These are phyloP conservation scores for Dasyprocta punctata DNA, from an alignment of 2,113 vertebrate genomes.

Conservation along the genomic window DNA sequence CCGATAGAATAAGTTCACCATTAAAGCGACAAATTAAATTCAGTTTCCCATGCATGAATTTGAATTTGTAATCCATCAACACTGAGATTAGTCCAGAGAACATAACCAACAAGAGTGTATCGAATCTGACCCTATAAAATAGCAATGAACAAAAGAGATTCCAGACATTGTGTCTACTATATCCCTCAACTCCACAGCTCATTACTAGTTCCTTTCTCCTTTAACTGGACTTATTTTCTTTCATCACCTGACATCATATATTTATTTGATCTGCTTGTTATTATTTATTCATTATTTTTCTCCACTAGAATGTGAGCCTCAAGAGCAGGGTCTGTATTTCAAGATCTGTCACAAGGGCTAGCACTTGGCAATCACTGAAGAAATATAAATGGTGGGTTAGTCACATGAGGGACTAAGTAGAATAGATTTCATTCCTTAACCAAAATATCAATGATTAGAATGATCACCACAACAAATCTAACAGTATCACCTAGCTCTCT, in stretches of 20 bases:
- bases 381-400: background rate
- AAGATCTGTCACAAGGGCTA: background rate
- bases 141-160: background rate
- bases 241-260: background rate
- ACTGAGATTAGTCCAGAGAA: background rate
- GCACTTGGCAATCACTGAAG: background rate
- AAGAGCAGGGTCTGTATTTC: background rate
- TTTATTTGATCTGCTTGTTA: background rate
- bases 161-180: background rate
- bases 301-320: background rate
- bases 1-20: background rate
- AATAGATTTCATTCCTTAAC: background rate
- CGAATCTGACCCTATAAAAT: background rate
- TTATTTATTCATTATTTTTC: background rate
- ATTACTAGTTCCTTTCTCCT: background rate
- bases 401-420: background rate
- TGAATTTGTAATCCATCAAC: background rate
- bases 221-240: slow-evolving; percentile 7
- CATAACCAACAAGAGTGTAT: background rate
- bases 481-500: background rate
- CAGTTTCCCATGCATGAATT: background rate
- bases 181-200: too few species aligned
- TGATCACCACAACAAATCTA: background rate
- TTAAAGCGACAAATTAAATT: background rate
- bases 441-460: background rate